Percentiles rank a stretch among this genome's conserved stretches.
Evolutionary conservation across 2,888 invertebrate genomes (phyloP).

Genomic region (Volucella inanis): DNA sequence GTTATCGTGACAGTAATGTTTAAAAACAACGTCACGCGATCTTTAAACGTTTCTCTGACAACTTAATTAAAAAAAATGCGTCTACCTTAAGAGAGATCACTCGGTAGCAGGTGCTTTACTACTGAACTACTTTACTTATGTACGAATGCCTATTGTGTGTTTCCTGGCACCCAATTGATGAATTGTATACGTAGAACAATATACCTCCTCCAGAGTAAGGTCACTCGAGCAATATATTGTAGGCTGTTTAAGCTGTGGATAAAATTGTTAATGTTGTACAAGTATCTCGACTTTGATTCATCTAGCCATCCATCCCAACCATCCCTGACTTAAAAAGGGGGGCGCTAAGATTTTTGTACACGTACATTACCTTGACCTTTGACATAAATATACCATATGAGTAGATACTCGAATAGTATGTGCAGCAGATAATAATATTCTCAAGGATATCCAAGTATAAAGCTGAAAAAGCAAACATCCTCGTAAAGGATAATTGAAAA

Average conservation of each 20-base stretch:
- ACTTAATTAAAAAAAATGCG: slow-evolving; percentile 37
- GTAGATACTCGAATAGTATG: background rate
- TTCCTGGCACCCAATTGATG: slow-evolving; percentile 5
- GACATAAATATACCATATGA: background rate
- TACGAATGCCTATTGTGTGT: background rate
- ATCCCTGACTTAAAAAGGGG: slow-evolving; percentile 17
- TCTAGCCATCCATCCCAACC: background rate
- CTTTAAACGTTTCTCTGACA: slow-evolving; percentile 28
- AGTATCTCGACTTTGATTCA: slow-evolving; percentile 49
- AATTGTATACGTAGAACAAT: slow-evolving; percentile 9
- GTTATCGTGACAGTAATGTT: slow-evolving; percentile 32
- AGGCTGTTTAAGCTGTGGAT: slow-evolving; percentile 27
- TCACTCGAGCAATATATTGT: slow-evolving; percentile 24
- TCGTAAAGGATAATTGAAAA: slow-evolving; percentile 47
- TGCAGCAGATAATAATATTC: slow-evolving; percentile 17
- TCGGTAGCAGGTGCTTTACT: background rate
- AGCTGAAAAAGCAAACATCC: slow-evolving; percentile 51
- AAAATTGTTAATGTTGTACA: slow-evolving; percentile 23
- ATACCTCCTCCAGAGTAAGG: slow-evolving; percentile 13
- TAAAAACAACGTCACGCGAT: slow-evolving; percentile 29
- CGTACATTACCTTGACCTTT: slow-evolving; percentile 53
- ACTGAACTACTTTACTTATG: too few relatives aligned
- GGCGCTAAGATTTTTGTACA: slow-evolving; percentile 6
- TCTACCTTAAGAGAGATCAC: slow-evolving; percentile 6
- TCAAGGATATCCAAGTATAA: slow-evolving; percentile 19